Evolutionary conservation across 2,888 invertebrate genomes (phyloP).

Genomic region (Mythimna ferrago): DNA sequence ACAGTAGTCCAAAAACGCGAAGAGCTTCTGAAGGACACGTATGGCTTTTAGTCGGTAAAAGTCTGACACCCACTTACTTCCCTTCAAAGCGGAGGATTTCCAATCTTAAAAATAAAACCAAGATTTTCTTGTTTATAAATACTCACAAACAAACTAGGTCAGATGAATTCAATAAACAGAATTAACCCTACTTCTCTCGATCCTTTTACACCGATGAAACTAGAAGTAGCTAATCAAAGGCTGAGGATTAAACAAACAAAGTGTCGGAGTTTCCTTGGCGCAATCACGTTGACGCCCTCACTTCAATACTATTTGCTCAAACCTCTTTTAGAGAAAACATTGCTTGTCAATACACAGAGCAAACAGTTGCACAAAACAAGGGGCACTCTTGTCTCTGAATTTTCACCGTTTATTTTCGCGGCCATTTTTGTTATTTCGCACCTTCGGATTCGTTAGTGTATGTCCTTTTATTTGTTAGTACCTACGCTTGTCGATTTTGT

Average conservation of each 20-base stretch:
- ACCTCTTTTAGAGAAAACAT: conserved; percentile 84
- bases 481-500: conserved; percentile 23
- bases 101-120: too few species aligned
- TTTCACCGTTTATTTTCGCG: conserved; percentile 72
- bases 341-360: conserved; percentile 85
- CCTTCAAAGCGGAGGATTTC: too few species aligned
- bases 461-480: conserved; percentile 28
- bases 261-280: conserved; percentile 78
- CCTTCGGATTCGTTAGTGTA: conserved; percentile 70
- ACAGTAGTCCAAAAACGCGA: too few species aligned
- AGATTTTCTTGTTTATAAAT: background rate
- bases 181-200: conserved; percentile 51
- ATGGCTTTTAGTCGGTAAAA: too few species aligned
- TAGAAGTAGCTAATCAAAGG: conserved; percentile 82
- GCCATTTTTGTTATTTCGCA: conserved; percentile 62
- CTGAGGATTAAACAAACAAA: conserved; percentile 80
- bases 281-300: conserved; percentile 81
- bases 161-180: conserved; percentile 52
- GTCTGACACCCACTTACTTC: too few species aligned
- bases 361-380: conserved; percentile 81
- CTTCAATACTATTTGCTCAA: conserved; percentile 78
- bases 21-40: too few species aligned
- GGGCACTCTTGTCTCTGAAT: conserved; percentile 67
- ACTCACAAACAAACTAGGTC: conserved; percentile 31
- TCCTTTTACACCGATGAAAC: conserved; percentile 63